Percentiles rank a stretch among this genome's conserved stretches.
Conservation (phyloP, 2,113 vertebrate species). For the Bombycilla garrulus region DNA sequence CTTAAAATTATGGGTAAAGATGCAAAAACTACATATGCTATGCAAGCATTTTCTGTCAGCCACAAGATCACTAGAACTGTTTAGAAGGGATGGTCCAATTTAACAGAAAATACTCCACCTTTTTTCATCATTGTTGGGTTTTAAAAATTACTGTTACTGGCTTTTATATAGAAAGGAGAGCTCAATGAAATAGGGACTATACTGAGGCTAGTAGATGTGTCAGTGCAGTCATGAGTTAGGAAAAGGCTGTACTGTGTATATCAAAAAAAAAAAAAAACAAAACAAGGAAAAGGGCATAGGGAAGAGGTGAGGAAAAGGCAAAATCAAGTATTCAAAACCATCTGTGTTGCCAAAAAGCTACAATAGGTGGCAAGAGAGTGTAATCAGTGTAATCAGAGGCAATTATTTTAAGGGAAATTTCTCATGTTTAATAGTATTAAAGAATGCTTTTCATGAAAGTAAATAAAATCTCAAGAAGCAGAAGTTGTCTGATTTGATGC, state of each 20-base stretch:
- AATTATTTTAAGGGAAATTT: slow-evolving; percentile 28
- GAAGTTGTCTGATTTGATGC: background rate
- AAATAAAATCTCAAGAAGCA: background rate
- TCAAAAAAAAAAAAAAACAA: background rate
- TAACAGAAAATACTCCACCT: background rate
- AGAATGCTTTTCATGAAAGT: slow-evolving; percentile 14
- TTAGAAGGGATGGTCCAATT: background rate
- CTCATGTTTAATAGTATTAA: background rate
- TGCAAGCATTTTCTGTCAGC: background rate
- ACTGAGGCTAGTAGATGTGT: background rate
- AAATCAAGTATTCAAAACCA: background rate
- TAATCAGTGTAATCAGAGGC: background rate
- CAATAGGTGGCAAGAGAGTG: background rate
- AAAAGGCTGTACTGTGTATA: background rate
- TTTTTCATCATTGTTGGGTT: background rate
- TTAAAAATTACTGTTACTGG: background rate
- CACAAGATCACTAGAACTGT: background rate
- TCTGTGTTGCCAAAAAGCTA: background rate
- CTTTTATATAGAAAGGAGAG: background rate
- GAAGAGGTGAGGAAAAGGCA: background rate
- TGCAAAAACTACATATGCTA: background rate
- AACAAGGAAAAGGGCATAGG: background rate
- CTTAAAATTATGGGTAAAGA: background rate
- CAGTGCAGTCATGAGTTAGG: background rate
- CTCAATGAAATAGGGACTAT: background rate